A percentile compares a stretch with the other conserved stretches of the same genome.
phyloP scores from a whole-genome alignment of 2,113 vertebrate genomes.

The Brienomyrus longianalis region DNA sequence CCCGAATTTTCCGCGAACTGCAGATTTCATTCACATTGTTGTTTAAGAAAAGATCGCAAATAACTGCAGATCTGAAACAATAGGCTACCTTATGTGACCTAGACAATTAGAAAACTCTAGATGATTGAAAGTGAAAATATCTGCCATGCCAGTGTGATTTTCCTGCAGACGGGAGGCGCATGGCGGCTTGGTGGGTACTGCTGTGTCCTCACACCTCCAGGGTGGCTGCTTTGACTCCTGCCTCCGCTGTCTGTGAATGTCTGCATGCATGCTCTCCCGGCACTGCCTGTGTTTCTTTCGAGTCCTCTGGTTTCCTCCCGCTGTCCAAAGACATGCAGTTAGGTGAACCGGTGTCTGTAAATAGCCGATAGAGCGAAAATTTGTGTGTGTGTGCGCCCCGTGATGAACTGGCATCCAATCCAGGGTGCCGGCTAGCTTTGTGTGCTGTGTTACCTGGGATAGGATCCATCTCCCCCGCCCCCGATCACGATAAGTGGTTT shows the following conservation, averaged over 20 bases:
- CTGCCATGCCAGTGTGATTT: neutral
- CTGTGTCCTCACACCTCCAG: neutral
- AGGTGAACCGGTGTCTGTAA: neutral
- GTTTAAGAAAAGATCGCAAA: neutral
- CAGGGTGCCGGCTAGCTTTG: neutral
- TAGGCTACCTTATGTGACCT: neutral
- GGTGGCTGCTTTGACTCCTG: neutral
- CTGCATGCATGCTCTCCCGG: neutral
- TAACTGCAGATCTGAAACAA: neutral
- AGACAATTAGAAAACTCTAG: neutral
- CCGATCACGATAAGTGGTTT: neutral
- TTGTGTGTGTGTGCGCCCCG: neutral
- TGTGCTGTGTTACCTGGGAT: neutral
- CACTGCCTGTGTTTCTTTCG: neutral
- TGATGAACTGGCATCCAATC: neutral
- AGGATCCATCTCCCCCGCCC: neutral
- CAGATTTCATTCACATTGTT: neutral
- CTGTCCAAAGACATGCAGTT: neutral
- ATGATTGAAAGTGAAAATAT: neutral
- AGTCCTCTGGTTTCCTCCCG: neutral
- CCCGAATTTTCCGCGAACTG: neutral
- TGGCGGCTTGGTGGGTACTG: neutral
- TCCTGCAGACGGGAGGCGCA: neutral
- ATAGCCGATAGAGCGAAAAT: neutral
- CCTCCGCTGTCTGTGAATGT: neutral